Evolutionary conservation across 2,113 vertebrate genomes (phyloP).

Genomic region (Austrofundulus limnaeus): DNA sequence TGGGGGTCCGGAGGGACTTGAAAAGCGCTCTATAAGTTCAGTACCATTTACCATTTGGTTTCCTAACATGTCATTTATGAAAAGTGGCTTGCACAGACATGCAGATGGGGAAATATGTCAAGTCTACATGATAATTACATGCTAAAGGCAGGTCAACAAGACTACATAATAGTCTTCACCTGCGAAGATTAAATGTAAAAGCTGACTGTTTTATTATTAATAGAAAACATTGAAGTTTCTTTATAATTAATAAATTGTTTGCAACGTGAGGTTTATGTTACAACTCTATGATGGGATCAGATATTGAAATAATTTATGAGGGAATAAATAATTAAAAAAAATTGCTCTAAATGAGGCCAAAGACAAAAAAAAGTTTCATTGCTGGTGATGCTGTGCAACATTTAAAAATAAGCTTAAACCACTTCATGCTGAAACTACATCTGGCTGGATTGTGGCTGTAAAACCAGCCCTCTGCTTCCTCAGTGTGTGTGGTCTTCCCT

Average conservation of each 20-base stretch:
- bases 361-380: not conserved
- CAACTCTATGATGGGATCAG: no score
- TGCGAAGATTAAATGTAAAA: not conserved
- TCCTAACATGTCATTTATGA: conserved; percentile 22
- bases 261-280: not conserved
- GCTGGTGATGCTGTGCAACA: not conserved
- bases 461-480: not conserved
- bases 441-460: not conserved
- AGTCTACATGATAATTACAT: not conserved
- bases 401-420: not conserved
- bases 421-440: not conserved
- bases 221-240: not conserved
- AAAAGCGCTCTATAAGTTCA: no score
- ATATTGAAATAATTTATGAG: no score
- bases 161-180: not conserved
- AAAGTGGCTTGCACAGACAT: conserved; percentile 5
- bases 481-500: not conserved
- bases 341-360: not conserved
- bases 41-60: no score
- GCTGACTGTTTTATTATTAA: not conserved
- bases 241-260: not conserved
- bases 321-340: no score
- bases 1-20: no score
- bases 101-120: not conserved
- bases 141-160: conserved; percentile 1